Evolutionary conservation across 2,888 invertebrate species (phyloP), one percentile per base, ranked within the genome.

Genomic region (Troilus luridus): DNA sequence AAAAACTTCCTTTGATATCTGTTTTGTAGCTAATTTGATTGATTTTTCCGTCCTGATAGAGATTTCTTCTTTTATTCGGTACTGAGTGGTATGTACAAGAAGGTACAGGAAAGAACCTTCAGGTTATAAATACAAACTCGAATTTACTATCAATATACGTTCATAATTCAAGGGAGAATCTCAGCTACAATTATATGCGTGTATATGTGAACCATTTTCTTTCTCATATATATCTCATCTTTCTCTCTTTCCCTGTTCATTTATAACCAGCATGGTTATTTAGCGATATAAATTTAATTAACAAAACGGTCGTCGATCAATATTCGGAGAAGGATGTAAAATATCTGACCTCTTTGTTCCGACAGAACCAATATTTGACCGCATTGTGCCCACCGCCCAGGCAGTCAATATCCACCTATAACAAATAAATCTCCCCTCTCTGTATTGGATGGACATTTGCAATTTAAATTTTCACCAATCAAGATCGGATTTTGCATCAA

Each of bases 391-490:
- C 72, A 77, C 17, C 27, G 17, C 41, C 41, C 41, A 41, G 41
- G 41, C 27, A 41, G 72, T 24, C 81, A 54, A 56, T 58, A 21
- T 56, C 7, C 56, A 56, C 56, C 8, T 58, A n/a, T 85, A 14
- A 58, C n/a, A 85, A 85, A 85, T 85, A 58, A 85, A 58, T 85
- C 56, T 54, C n/a, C 85, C n/a, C 56, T 12, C 56, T 56, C 72
- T 24, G 27, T 21, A 24, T 21, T 56, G 72, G 72, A 27, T 0
- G 27, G 27, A 41, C 72, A 85, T 85, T 41, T 85, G 85, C 85
- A 85, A 85, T 85, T 85, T 85, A 85, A 85, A 85, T 85, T 58
- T 10, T 21, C 12, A 85, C 85, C 56, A 58, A 85, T 85, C 85
- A 56, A 56, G 56, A 85, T 85, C 85, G 56, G 58, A 56, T 85